Evolutionary conservation across 2,888 invertebrate genomes (phyloP), one percentile per base, ranked within the genome.

Genomic region (Cryptocephalus moraei): DNA sequence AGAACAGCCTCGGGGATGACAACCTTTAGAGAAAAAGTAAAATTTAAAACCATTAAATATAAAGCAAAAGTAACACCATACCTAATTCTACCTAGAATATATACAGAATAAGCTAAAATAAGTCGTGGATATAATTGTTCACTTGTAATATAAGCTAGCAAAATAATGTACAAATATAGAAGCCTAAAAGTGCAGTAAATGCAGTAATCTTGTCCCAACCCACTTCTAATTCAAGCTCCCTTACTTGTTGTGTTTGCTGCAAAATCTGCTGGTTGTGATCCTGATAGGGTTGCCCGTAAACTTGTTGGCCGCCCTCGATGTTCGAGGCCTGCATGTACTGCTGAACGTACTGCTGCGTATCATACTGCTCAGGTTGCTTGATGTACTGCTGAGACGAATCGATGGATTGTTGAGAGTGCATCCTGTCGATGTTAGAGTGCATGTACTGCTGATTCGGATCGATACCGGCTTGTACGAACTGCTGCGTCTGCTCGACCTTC

Each of bases 191-290:
- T n/a, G n/a, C n/a, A n/a, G n/a, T n/a, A n/a, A n/a, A n/a, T n/a
- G n/a, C n/a, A n/a, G n/a, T n/a, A n/a, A n/a, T n/a, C n/a, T 22
- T 22, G 3, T 22, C 22, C 22, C 2, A 22, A 4, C 22, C 22
- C 22, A 22, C 2, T 22, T 4, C 22, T 22, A 22, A 22, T 22
- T 22, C 22, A 2, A 22, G 6, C 22, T 6, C 6, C 22, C 22
- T 43, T 11, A 12, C 33, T 44, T 46, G 47, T 32, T 51, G 49
- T 33, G 46, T 45, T 10, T 46, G 44, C 31, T 41, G 46, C 41
- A 73, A 57, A 52, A 56, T 59, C 39, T 59, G 57, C 44, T 71
- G 71, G 22, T 42, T 22, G 3, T 43, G 34, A 6, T 11, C 32
- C 10, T 33, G 36, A 13, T 43, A 36, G n/a, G 14, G 43, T 12